A percentile compares a stretch with the other conserved stretches of the same genome.
Conservation (phyloP, 2,113 vertebrate species). For the Alouatta palliata region DNA sequence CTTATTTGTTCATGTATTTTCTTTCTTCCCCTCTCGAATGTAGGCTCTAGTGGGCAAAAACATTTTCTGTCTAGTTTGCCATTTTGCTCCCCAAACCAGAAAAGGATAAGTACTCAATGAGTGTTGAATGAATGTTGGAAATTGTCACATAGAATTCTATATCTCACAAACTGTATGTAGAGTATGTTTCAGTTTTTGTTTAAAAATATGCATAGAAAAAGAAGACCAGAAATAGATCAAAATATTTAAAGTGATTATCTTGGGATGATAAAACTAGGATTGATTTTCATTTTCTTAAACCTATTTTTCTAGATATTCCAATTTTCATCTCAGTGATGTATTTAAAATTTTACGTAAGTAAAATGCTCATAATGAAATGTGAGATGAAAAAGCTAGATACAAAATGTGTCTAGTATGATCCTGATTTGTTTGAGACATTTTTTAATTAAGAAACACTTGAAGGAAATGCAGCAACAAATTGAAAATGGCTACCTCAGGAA, state of each 20-base stretch:
- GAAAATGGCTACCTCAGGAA: background rate
- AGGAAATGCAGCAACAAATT: background rate
- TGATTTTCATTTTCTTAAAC: conserved; percentile 37
- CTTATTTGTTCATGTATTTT: background rate
- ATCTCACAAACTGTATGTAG: background rate
- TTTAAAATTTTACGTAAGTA: background rate
- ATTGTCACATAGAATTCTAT: background rate
- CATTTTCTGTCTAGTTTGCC: background rate
- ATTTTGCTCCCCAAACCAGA: background rate
- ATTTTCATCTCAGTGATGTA: conserved; percentile 1
- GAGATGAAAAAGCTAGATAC: background rate
- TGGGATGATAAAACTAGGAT: background rate
- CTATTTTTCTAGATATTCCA: background rate
- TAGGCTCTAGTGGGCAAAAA: background rate
- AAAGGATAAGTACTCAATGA: background rate
- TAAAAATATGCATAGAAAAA: background rate
- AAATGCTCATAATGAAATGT: background rate
- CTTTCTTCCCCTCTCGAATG: background rate
- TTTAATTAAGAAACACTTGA: background rate
- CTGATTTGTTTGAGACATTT: background rate
- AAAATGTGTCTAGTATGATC: background rate
- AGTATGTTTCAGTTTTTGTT: background rate
- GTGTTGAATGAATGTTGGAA: background rate
- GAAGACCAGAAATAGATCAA: background rate
- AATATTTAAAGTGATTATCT: conserved; percentile 2